Percentiles rank a stretch among this genome's conserved stretches.
phyloP scores from a whole-genome alignment of 2,113 vertebrate genomes.

The Gallinago undulata region DNA sequence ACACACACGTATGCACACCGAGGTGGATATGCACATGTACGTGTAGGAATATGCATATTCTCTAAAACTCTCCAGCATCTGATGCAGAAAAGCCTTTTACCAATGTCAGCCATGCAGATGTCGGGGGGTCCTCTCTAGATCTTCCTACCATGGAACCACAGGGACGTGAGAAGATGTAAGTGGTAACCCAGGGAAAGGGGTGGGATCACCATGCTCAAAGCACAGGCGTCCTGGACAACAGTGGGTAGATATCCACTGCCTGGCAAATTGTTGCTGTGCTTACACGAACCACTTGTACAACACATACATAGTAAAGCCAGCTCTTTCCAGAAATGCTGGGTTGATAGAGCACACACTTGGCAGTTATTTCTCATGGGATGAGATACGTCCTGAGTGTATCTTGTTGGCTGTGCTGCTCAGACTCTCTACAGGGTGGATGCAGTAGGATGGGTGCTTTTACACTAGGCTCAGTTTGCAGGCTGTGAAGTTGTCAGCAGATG shows the following conservation, averaged over 20 bases:
- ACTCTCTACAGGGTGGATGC: neutral
- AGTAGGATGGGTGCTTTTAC: neutral
- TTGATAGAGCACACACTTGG: neutral
- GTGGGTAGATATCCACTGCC: neutral
- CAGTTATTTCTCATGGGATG: neutral
- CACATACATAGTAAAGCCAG: neutral
- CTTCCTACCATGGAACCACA: neutral
- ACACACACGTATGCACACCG: neutral
- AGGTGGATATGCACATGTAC: neutral
- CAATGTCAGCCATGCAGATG: neutral
- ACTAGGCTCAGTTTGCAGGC: neutral
- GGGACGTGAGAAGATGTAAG: neutral
- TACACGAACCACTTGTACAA: neutral
- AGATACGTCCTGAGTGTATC: rapidly evolving
- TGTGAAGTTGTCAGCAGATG: neutral
- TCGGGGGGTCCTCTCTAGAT: neutral
- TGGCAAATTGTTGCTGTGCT: neutral
- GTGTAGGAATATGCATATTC: neutral
- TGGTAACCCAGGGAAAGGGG: neutral
- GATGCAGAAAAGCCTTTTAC: neutral
- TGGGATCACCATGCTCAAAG: neutral
- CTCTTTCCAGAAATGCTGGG: neutral
- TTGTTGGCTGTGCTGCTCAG: neutral
- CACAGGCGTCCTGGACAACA: neutral
- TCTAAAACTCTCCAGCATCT: neutral